A percentile compares a stretch with the other conserved stretches of the same genome.
These are phyloP conservation scores for Trichosurus vulpecula DNA, from an alignment of 2,797 vertebrate genomes.

Conservation along the genomic window DNA sequence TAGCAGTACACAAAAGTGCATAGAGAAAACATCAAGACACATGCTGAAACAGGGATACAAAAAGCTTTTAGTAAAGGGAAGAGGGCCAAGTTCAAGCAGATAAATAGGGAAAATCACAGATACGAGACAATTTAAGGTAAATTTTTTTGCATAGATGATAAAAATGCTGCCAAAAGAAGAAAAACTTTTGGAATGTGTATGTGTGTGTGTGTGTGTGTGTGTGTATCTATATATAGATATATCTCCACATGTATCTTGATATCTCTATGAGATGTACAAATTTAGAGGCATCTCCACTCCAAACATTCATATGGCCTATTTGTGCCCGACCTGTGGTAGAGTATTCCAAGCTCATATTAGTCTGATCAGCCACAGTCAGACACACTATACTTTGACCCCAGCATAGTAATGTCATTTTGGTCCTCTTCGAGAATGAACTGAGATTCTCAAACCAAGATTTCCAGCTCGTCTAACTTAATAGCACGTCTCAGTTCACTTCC, in stretches of 20 bases:
- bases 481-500: not conserved
- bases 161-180: not conserved
- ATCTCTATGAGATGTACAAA: not conserved
- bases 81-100: not conserved
- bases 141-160: conserved; percentile 8
- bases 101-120: not conserved
- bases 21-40: conserved; percentile 25
- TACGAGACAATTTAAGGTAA: conserved; percentile 9
- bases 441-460: not conserved
- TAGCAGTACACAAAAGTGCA: not conserved
- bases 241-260: no score
- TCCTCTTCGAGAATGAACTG: not conserved
- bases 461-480: not conserved
- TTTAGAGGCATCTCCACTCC: not conserved
- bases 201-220: not conserved
- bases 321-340: not conserved
- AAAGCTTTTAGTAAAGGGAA: not conserved
- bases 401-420: not conserved
- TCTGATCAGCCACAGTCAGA: not conserved
- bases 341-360: not conserved
- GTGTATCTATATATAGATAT: not conserved
- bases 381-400: no score
- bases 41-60: conserved; percentile 12
- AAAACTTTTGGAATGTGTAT: not conserved
- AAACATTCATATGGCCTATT: not conserved